These are phyloP conservation scores for Gymnorhina tibicen DNA, from an alignment of 2,113 vertebrate genomes.

Conservation along the genomic window DNA sequence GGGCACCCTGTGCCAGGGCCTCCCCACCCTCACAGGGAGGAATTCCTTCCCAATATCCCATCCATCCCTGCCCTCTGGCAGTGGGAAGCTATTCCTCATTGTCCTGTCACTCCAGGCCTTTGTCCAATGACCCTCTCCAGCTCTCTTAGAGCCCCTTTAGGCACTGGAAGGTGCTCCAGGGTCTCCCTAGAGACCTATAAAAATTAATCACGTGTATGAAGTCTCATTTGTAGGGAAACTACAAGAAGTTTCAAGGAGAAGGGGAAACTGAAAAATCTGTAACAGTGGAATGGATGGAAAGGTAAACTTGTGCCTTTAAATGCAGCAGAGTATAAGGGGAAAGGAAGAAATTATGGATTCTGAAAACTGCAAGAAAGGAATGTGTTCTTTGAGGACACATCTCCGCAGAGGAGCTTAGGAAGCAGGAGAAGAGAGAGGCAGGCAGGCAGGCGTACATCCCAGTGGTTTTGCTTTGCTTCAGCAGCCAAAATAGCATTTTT, in stretches of 20 bases:
- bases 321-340: not conserved
- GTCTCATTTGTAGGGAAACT: not conserved
- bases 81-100: not conserved
- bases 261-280: not conserved
- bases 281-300: not conserved
- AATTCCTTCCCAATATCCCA: not conserved
- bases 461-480: not conserved
- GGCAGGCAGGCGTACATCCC: not conserved
- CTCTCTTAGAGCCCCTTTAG: not conserved
- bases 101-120: not conserved
- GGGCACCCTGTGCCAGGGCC: not conserved
- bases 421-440: not conserved
- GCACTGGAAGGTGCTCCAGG: not conserved
- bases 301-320: not conserved
- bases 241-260: not conserved
- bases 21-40: accelerated
- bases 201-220: not conserved
- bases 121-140: not conserved
- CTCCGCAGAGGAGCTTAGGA: not conserved
- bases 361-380: not conserved
- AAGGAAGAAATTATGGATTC: not conserved
- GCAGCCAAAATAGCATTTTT: not conserved
- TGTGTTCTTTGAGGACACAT: not conserved
- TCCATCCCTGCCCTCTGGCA: not conserved
- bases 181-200: not conserved